Conservation (phyloP, 2,797 vertebrate species). For the Dromococcyx pavoninus region DNA sequence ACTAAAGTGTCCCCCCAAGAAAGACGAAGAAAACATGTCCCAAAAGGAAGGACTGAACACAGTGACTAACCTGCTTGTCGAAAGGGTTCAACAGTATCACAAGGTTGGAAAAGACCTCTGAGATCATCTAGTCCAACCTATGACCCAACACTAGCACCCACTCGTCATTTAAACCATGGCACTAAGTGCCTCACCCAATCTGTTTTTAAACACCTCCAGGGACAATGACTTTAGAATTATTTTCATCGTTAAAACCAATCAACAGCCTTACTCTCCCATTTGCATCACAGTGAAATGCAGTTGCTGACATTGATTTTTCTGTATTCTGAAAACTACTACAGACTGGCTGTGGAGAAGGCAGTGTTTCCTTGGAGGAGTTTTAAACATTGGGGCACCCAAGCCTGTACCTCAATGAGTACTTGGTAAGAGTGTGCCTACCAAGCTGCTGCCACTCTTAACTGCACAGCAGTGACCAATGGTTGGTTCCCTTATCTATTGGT, state of each 20-base stretch:
- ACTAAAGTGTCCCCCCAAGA: rapidly evolving
- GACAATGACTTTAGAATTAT: neutral
- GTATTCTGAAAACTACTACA: neutral
- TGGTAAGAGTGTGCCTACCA: rapidly evolving
- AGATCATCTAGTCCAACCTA: no score
- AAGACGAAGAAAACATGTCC: neutral
- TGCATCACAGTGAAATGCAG: neutral
- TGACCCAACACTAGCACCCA: no score
- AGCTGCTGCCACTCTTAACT: neutral
- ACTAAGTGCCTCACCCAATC: no score
- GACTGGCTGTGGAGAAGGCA: neutral
- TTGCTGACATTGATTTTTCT: neutral
- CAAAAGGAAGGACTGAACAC: neutral
- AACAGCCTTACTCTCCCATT: neutral
- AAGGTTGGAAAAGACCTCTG: no score
- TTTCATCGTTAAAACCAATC: neutral
- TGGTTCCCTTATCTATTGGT: neutral
- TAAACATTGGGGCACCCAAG: neutral
- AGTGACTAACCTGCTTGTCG: neutral
- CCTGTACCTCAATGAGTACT: rapidly evolving
- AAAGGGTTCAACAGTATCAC: no score
- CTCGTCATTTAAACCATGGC: no score
- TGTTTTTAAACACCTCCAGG: no score
- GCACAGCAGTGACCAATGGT: neutral
- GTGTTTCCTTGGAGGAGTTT: rapidly evolving